These are phyloP conservation scores for Operophtera brumata DNA, from an alignment of 2,888 invertebrate genomes.

Conservation along the genomic window DNA sequence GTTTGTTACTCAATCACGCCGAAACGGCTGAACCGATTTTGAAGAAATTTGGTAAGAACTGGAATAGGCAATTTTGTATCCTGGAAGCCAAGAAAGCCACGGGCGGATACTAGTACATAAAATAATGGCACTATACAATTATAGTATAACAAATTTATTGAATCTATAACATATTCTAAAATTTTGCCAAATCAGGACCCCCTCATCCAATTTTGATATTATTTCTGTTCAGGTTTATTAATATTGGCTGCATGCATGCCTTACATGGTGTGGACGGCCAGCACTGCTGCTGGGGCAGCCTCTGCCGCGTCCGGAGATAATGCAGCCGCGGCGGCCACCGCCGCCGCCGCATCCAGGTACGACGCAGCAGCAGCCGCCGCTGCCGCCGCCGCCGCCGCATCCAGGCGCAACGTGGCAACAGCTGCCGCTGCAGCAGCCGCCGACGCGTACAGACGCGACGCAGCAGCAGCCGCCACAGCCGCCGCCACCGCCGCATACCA, in stretches of 20 bases:
- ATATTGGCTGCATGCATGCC: conserved; percentile 13
- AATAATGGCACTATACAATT: too few species aligned
- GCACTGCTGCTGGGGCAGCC: conserved; percentile 3
- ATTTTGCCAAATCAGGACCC: too few species aligned
- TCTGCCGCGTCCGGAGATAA: background rate
- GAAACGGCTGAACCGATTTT: too few species aligned
- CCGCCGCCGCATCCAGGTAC: background rate
- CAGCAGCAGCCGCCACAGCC: background rate
- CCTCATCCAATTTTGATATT: background rate
- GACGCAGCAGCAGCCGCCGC: background rate
- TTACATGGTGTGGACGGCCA: conserved; percentile 4
- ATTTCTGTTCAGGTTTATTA: background rate
- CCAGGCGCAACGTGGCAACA: background rate
- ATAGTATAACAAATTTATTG: too few species aligned
- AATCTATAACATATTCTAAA: too few species aligned
- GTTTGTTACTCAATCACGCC: too few species aligned
- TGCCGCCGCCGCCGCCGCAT: conserved; percentile 1
- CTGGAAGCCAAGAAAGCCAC: too few species aligned
- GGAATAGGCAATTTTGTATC: too few species aligned
- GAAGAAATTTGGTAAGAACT: too few species aligned
- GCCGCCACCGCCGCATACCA: background rate
- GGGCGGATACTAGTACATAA: too few species aligned
- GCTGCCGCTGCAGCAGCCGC: conserved; percentile 1
- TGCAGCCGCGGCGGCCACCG: background rate
- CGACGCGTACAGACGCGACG: background rate